Percentiles rank a stretch among this genome's conserved stretches.
Evolutionary conservation across 2,797 vertebrate genomes (phyloP).

Genomic region (Tauraco hartlaubi): DNA sequence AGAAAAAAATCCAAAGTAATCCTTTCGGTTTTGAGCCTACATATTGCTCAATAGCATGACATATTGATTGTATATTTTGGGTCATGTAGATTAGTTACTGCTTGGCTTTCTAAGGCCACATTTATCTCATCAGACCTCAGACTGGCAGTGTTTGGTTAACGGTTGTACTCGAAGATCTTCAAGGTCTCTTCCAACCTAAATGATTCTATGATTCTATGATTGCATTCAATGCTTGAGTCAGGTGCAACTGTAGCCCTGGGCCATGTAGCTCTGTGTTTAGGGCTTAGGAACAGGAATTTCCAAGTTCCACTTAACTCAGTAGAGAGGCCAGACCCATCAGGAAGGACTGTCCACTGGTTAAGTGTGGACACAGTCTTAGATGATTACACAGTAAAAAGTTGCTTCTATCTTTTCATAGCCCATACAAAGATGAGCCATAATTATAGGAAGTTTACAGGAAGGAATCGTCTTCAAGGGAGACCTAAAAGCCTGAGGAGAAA

Average conservation of each 20-base stretch:
- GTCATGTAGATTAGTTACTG: background rate
- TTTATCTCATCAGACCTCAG: background rate
- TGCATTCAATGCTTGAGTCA: background rate
- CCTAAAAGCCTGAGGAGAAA: background rate
- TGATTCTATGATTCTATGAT: too few species aligned
- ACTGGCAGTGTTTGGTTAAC: too few species aligned
- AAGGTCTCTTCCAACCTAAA: too few species aligned
- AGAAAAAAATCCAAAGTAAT: background rate
- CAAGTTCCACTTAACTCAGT: background rate
- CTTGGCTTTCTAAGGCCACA: background rate
- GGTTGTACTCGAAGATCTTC: too few species aligned
- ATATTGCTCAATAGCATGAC: background rate
- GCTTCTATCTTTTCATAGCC: background rate
- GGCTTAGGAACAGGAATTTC: background rate
- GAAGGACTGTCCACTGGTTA: background rate
- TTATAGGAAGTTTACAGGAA: background rate
- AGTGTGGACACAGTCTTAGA: background rate
- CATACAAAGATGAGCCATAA: background rate
- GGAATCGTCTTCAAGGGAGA: background rate
- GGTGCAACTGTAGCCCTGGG: background rate
- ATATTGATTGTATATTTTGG: accelerated
- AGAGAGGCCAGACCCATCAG: background rate
- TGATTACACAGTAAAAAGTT: background rate
- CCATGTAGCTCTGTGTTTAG: background rate
- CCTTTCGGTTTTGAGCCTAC: background rate